Evolutionary conservation across 1,140 invertebrate species (phyloP).

Genomic region (Pollicipes pollicipes): DNA sequence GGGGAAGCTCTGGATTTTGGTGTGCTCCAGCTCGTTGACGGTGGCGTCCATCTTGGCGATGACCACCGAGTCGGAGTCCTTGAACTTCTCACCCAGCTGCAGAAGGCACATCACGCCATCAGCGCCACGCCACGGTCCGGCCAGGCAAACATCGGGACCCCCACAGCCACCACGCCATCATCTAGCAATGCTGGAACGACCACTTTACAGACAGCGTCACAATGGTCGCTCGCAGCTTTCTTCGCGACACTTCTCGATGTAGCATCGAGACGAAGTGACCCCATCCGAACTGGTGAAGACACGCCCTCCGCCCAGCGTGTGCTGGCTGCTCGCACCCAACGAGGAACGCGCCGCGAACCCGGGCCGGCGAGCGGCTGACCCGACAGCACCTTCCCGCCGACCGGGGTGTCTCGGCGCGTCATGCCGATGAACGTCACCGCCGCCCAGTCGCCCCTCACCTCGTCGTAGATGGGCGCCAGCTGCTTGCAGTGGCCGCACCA

Average conservation of each 20-base stretch:
- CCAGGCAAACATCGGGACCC: not conserved
- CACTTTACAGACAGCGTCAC: too few species aligned
- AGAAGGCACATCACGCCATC: slow-evolving; percentile 13
- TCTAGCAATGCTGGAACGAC: not conserved
- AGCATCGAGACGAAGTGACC: too few species aligned
- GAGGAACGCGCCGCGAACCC: too few species aligned
- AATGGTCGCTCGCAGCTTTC: too few species aligned
- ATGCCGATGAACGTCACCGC: too few species aligned
- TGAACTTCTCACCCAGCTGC: slow-evolving; percentile 66
- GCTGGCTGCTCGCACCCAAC: too few species aligned
- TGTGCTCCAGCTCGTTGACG: slow-evolving; percentile 86
- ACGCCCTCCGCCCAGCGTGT: too few species aligned
- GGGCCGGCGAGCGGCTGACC: too few species aligned
- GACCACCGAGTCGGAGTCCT: slow-evolving; percentile 61
- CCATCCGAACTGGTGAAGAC: too few species aligned
- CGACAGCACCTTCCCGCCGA: too few species aligned
- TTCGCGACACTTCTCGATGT: too few species aligned
- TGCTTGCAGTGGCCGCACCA: slow-evolving; percentile 93
- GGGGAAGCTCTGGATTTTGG: slow-evolving; percentile 88
- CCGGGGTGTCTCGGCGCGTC: too few species aligned
- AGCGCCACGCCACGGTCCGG: not conserved
- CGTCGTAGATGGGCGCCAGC: slow-evolving; percentile 84
- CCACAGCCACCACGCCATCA: not conserved
- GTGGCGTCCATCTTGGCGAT: slow-evolving; percentile 98
- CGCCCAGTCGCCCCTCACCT: slow-evolving; percentile 23